Percentiles rank a stretch among this genome's conserved stretches.
phyloP scores from a whole-genome alignment of 2,888 invertebrate genomes.

The Cancer borealis region DNA sequence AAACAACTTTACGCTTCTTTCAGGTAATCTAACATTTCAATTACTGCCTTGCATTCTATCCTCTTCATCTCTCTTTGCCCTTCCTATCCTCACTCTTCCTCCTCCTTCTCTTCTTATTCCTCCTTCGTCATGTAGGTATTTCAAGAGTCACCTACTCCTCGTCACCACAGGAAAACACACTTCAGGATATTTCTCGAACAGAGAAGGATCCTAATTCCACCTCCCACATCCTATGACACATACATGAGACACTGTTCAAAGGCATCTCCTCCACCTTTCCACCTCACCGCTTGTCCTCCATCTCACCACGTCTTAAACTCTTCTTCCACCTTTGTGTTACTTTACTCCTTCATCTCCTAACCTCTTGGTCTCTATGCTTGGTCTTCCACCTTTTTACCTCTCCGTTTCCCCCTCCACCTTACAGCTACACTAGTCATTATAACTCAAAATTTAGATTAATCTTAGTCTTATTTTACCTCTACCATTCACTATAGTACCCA shows the following conservation, averaged over 20 bases:
- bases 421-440: not conserved
- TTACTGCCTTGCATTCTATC: not conserved
- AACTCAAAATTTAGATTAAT: not conserved
- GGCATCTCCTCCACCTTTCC: not conserved
- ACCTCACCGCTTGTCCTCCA: not conserved
- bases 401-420: not conserved
- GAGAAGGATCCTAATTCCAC: not conserved
- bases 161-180: slow-evolving; percentile 31
- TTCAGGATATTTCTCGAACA: not conserved
- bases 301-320: not conserved
- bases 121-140: not conserved
- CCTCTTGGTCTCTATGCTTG: not conserved
- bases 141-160: not conserved
- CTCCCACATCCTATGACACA: not conserved
- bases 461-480: too few relatives aligned
- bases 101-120: not conserved
- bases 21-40: not conserved
- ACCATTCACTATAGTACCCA: not conserved
- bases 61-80: not conserved
- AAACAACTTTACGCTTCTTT: not conserved
- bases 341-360: not conserved
- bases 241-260: not conserved
- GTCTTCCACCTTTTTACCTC: not conserved
- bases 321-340: not conserved
- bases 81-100: not conserved